Base-by-base conservation (phyloP, 2,888 invertebrate species). In the Mallateleia sp. region DNA sequence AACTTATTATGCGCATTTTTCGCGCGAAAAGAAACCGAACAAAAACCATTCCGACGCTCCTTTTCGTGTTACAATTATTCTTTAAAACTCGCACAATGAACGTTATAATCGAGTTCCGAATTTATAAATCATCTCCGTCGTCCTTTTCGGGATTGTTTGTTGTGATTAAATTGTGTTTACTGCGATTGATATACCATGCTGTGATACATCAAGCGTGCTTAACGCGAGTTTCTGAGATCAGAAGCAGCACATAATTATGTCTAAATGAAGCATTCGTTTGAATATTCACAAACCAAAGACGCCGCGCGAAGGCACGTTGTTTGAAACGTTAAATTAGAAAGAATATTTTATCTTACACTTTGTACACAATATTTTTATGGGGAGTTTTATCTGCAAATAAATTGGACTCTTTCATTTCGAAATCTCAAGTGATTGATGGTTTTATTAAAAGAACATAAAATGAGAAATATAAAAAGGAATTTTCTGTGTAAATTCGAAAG, bases 371-470 rank as follows among this genome's bases (percentile, higher is more conserved):
- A 74, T 75, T 77, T 83, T 77, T 56, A 45, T 67, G 45, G 22
- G 6, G 8, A 56, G 64, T 78, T 83, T 71, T 77, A 77, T 83
- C 66, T 69, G 38, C 54, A 47, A 77, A 83, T 75, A 71, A 77
- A 83, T 83, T 77, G 62, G 64, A 77, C 69, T 60, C 71, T 78
- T 83, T 83, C 83, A 83, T 77, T 83, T 64, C 42, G 60, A 66
- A 54, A 56, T 77, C 77, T 78, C 71, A 62, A 71, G 77, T 83
- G 83, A 83, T 83, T 83, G 83, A 83, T 83, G 71, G 83, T 71
- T 83, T 83, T 77, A 83, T 83, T 77, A 83, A 83, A 77, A 77
- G 77, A 83, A 77, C 83, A 71, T 83, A 77, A 83, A 83, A 83
- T 77, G 64, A 64, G 75, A 83, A 71, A 71, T 50, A 74, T 83